Evolutionary conservation across 2,888 invertebrate species (phyloP).

Genomic region (Carabus problematicus): DNA sequence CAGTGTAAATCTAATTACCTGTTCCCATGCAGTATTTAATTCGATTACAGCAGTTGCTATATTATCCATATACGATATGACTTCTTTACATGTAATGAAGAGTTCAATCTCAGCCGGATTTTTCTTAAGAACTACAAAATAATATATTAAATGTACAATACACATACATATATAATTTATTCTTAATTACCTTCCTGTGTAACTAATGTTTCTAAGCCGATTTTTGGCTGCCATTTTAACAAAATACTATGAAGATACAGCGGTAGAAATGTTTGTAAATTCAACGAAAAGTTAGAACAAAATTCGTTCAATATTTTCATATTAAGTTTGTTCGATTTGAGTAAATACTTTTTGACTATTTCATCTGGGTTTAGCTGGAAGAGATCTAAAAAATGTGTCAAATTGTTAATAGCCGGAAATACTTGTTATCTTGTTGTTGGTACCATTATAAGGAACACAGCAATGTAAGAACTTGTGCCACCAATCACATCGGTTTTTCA

Average conservation of each 20-base stretch:
- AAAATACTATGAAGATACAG: constrained; percentile 56
- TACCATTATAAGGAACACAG: constrained; percentile 32
- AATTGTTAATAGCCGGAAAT: too few relatives aligned
- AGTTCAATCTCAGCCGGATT: constrained; percentile 51
- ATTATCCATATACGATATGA: constrained; percentile 53
- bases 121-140: constrained; percentile 46
- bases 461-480: constrained; percentile 29
- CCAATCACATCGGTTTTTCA: constrained; percentile 32
- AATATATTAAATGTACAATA: background rate
- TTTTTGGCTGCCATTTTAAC: constrained; percentile 59
- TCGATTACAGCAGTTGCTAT: constrained; percentile 50
- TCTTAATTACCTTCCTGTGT: constrained; percentile 45
- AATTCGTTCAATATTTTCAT: constrained; percentile 57
- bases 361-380: constrained; percentile 25
- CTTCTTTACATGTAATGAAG: constrained; percentile 52
- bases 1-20: too few relatives aligned
- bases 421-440: background rate
- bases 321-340: constrained; percentile 42
- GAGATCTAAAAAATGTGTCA: constrained; percentile 10
- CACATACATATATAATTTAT: background rate
- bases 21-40: constrained; percentile 51
- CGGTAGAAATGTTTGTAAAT: constrained; percentile 55
- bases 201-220: constrained; percentile 50
- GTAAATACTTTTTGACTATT: constrained; percentile 18
- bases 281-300: constrained; percentile 59